Evolutionary conservation across 1,140 invertebrate genomes (phyloP).

Genomic region (Drosophila quadrilineata): DNA sequence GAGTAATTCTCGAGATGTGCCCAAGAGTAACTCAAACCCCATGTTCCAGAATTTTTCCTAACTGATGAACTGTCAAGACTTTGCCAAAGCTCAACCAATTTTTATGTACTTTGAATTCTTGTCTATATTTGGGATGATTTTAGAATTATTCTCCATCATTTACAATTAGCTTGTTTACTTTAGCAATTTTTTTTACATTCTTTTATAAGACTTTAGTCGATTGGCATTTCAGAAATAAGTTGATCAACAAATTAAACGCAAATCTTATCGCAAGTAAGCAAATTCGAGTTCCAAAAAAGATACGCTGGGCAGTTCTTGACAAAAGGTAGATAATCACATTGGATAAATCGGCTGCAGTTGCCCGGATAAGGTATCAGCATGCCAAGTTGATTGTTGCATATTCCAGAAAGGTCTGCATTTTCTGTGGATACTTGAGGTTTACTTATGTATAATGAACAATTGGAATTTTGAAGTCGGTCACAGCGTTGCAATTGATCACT

Average conservation of each 20-base stretch:
- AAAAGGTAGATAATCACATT: conserved; percentile 55
- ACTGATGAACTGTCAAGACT: too few relatives aligned
- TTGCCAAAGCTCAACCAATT: too few relatives aligned
- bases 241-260: conserved; percentile 29
- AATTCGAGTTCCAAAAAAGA: conserved; percentile 53
- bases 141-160: too few relatives aligned
- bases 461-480: neutral
- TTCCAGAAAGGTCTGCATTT: neutral
- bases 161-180: too few relatives aligned
- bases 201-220: neutral
- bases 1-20: too few relatives aligned
- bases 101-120: too few relatives aligned
- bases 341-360: conserved; percentile 45
- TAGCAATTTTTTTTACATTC: too few relatives aligned
- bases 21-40: too few relatives aligned
- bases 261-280: conserved; percentile 53
- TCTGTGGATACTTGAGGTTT: neutral
- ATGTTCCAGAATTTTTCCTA: too few relatives aligned
- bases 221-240: neutral
- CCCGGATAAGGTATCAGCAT: conserved; percentile 44
- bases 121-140: too few relatives aligned
- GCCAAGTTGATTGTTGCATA: conserved; percentile 22
- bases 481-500: conserved; percentile 28
- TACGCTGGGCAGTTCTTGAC: conserved; percentile 46
- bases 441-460: neutral